Evolutionary conservation across 1,140 invertebrate genomes (phyloP), one percentile per base, ranked within the genome.

Genomic region (Calliopsis andreniformis): DNA sequence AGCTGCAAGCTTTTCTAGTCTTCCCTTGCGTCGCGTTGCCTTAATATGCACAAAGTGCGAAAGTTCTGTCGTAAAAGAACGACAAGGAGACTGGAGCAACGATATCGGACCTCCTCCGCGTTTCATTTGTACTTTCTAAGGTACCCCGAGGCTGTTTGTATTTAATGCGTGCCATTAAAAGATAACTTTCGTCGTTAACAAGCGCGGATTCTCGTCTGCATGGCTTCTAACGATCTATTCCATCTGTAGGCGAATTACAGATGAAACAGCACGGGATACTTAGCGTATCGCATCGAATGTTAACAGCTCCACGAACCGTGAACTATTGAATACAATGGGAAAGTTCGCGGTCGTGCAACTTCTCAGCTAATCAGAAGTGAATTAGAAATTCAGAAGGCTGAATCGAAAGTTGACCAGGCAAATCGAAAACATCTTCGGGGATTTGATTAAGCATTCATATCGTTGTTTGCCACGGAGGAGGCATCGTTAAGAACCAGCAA

Each of bases 41-140:
- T 85, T 81, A 86, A 87, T 81, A 80, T 76, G 70, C 53, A 68
- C 43, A 80, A 76, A 83, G 72, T 78, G 78, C 80, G 64, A 83
- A 87, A 87, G 63, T 87, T 85, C 59, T 43, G 28, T 12, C 82
- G 69, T 84, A 84, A 84, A 83, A 70, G 80, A 63, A 43, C 47
- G 43, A 67, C 76, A 39, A 45, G 18, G 68, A 67, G 64, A 63
- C 47, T 45, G 42, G 18, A 43, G 64, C 49, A 73, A 78, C 73
- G 68, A 73, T 56, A 18, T 45, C 64, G 49, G 25, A 30, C 53
- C 8, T 32, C 32, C n/a, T 4, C 28, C 20, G 25, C 18, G 51
- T 59, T 59, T 59, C 32, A n/a, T 39, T 59, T 10, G 43, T n/a
- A 12, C 45, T 53, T 28, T 28, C 32, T 1, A 39, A 20, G 20